These are phyloP conservation scores for Periphyllus acericola DNA, from an alignment of 2,888 invertebrate species.

Conservation along the genomic window DNA sequence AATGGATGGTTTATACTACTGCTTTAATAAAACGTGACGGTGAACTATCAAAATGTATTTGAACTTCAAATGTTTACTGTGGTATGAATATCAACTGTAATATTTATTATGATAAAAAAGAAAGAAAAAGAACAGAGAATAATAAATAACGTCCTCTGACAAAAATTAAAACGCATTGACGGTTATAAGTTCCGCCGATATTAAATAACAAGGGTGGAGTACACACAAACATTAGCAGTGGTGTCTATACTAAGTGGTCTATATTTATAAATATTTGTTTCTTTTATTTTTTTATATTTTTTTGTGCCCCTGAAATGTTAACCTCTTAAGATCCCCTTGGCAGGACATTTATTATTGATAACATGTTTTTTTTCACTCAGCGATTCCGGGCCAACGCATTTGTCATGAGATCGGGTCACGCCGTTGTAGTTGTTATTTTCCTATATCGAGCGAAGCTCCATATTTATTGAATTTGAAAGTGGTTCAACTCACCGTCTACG, in stretches of 20 bases:
- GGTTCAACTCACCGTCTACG: neutral
- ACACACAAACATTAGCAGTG: neutral
- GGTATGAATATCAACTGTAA: neutral
- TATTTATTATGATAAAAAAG: neutral
- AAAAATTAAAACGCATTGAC: conserved; percentile 16
- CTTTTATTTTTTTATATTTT: neutral
- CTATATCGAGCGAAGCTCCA: neutral
- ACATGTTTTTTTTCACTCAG: neutral
- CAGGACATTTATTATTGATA: conserved; percentile 2
- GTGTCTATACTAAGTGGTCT: neutral
- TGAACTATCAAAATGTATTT: conserved; percentile 1
- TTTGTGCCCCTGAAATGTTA: neutral
- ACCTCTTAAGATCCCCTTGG: neutral
- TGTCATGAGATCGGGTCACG: neutral
- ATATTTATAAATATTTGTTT: neutral
- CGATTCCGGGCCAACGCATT: conserved; percentile 6
- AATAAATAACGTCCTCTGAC: neutral
- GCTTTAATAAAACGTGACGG: neutral
- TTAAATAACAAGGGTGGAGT: neutral
- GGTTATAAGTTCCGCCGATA: conserved; percentile 1
- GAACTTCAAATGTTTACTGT: neutral
- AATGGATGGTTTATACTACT: neutral
- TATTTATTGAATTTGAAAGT: conserved; percentile 1
- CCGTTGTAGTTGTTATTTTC: neutral
- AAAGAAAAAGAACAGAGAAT: too few species aligned